phyloP scores from a whole-genome alignment of 2,888 invertebrate species.

The Tetanocera ferruginea region DNA sequence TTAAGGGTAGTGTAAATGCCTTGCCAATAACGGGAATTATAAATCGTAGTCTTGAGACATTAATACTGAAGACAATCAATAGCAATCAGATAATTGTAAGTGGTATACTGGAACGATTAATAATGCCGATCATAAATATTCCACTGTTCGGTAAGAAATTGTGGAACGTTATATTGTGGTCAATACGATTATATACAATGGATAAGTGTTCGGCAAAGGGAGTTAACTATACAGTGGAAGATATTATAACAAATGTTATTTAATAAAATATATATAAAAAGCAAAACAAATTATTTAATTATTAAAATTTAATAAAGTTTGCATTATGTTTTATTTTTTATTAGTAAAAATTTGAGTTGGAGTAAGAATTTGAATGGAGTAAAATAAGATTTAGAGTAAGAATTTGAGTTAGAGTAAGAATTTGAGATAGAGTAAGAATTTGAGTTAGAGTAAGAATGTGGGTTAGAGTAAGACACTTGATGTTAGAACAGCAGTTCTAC shows the following conservation, averaged over 20 bases:
- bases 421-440: too few relatives aligned
- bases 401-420: too few relatives aligned
- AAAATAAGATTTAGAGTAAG: too few relatives aligned
- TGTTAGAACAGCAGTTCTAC: too few relatives aligned
- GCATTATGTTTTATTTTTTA: too few relatives aligned
- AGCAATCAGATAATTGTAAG: conserved; percentile 41
- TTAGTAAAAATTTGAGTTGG: too few relatives aligned
- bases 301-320: too few relatives aligned
- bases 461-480: too few relatives aligned
- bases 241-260: neutral
- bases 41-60: conserved; percentile 43
- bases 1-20: conserved; percentile 41
- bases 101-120: conserved; percentile 34
- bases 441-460: too few relatives aligned
- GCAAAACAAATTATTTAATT: neutral
- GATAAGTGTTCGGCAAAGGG: neutral
- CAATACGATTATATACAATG: neutral
- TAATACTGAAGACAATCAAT: conserved; percentile 41
- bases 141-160: conserved; percentile 40
- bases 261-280: neutral
- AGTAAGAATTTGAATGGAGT: too few relatives aligned
- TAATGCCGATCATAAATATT: conserved; percentile 42
- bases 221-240: neutral
- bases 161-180: conserved; percentile 28
- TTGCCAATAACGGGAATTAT: conserved; percentile 17